Evolutionary conservation across 1,140 invertebrate genomes (phyloP).

Genomic region (Antheraea pernyi): DNA sequence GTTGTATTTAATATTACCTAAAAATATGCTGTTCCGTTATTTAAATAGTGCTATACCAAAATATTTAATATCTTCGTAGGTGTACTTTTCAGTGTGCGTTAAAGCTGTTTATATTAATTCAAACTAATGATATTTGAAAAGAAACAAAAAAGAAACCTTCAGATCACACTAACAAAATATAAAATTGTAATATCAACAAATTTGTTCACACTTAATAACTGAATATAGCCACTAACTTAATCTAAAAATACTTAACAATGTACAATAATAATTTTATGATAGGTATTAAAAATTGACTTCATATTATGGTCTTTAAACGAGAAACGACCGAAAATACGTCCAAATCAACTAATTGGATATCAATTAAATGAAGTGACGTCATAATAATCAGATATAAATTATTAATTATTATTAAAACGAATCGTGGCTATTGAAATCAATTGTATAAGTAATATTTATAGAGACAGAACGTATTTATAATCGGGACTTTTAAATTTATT

Average conservation of each 20-base stretch:
- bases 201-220: slow-evolving; percentile 42
- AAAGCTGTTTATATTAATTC: slow-evolving; percentile 47
- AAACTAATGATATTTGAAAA: slow-evolving; percentile 31
- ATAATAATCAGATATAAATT: no score
- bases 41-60: slow-evolving; percentile 55
- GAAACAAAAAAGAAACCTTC: slow-evolving; percentile 39
- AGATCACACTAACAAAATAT: slow-evolving; percentile 75
- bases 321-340: slow-evolving; percentile 34
- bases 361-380: neutral
- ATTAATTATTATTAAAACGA: no score
- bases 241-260: slow-evolving; percentile 56
- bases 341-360: slow-evolving; percentile 14
- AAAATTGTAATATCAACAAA: slow-evolving; percentile 56
- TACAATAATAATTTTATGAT: slow-evolving; percentile 53
- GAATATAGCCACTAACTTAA: slow-evolving; percentile 56
- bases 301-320: slow-evolving; percentile 51
- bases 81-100: slow-evolving; percentile 28
- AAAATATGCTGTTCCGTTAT: slow-evolving; percentile 65
- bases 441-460: neutral
- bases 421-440: neutral
- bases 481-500: neutral
- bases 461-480: neutral
- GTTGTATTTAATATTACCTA: slow-evolving; percentile 40
- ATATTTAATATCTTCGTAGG: slow-evolving; percentile 1
- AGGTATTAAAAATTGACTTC: slow-evolving; percentile 60